These are phyloP conservation scores for Brachylomia viminalis DNA, from an alignment of 2,888 invertebrate species.

Conservation along the genomic window DNA sequence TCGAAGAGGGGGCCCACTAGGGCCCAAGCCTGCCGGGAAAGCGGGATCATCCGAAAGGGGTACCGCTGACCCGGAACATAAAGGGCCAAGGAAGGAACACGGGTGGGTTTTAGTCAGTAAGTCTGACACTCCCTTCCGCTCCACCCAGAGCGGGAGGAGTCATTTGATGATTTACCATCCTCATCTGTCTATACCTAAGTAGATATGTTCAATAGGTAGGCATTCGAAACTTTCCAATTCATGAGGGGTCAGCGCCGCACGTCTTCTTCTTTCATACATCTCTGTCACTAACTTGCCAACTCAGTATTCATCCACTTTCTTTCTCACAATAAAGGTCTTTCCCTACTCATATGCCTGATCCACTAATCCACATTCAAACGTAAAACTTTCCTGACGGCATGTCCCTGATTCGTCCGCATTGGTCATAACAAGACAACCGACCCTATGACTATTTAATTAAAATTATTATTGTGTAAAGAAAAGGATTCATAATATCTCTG, in stretches of 20 bases:
- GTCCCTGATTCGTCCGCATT: conserved; percentile 9
- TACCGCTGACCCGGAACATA: too few relatives aligned
- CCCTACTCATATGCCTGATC: too few relatives aligned
- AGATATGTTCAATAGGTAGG: too few relatives aligned
- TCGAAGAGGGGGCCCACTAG: too few relatives aligned
- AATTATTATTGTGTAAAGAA: conserved; percentile 34
- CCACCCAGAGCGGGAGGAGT: too few relatives aligned
- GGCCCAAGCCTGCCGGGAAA: too few relatives aligned
- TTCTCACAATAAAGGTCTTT: background rate
- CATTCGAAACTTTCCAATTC: background rate
- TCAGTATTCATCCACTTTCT: background rate
- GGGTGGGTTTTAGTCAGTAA: too few relatives aligned
- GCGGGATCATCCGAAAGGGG: too few relatives aligned
- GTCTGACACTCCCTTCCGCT: too few relatives aligned
- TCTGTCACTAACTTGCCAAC: background rate
- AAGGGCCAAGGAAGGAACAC: too few relatives aligned
- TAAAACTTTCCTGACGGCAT: conserved; percentile 1
- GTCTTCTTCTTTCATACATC: background rate
- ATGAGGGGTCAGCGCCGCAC: too few relatives aligned
- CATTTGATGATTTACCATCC: too few relatives aligned
- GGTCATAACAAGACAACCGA: background rate
- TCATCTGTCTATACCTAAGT: background rate
- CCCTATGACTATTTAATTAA: conserved; percentile 19
- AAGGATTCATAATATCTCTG: conserved; percentile 31
- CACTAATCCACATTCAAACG: background rate